These are phyloP conservation scores for Prunella fulvescens DNA, from an alignment of 2,113 vertebrate species.

Conservation along the genomic window DNA sequence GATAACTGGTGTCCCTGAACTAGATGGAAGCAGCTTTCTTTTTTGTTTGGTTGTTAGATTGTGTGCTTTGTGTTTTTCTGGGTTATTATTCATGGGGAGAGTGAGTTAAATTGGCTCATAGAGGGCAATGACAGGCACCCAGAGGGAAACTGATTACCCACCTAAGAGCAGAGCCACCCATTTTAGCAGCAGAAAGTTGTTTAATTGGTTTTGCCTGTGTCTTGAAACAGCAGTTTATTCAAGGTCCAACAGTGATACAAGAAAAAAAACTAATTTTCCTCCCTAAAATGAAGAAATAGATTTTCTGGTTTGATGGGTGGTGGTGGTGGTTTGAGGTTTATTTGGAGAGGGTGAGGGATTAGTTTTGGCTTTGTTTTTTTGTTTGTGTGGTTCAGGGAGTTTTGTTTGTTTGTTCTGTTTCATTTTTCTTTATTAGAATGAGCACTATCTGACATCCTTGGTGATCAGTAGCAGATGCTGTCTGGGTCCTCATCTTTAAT, in stretches of 20 bases:
- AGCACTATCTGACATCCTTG: not conserved
- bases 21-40: not conserved
- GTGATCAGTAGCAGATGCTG: not conserved
- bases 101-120: not conserved
- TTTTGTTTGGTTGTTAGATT: not conserved
- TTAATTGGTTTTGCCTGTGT: not conserved
- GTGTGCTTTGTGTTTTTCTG: not conserved
- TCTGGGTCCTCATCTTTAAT: not conserved
- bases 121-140: not conserved
- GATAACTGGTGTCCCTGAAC: not conserved
- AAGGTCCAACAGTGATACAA: not conserved
- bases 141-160: not conserved
- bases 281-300: not conserved
- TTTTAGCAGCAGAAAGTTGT: not conserved
- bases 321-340: not conserved
- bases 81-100: not conserved
- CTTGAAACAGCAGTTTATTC: not conserved
- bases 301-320: not conserved
- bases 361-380: not conserved
- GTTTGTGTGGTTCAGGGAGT: not conserved
- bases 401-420: not conserved
- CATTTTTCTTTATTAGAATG: not conserved
- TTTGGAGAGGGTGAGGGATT: not conserved
- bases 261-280: not conserved
- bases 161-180: not conserved